Evolutionary conservation across 2,113 vertebrate genomes (phyloP).

Genomic region (Ochotona princeps): DNA sequence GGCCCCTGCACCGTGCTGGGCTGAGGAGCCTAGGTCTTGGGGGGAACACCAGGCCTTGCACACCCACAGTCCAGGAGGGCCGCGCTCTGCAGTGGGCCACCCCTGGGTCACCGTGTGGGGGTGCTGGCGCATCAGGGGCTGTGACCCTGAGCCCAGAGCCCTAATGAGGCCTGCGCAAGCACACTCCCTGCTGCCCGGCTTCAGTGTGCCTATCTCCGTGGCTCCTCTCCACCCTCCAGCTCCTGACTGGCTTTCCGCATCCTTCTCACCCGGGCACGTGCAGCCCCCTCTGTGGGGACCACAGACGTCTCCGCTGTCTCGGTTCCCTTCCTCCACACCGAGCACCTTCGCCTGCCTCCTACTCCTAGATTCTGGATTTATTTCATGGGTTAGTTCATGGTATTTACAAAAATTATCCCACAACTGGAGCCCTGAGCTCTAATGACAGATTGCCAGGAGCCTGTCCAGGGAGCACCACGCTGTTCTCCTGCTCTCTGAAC

Average conservation of each 20-base stretch:
- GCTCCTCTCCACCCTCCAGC: background rate
- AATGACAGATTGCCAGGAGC: constrained; percentile 76
- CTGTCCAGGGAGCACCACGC: constrained; percentile 63
- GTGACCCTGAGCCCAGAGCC: too few species aligned
- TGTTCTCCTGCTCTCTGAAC: constrained; percentile 34
- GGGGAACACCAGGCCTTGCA: too few species aligned
- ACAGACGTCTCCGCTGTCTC: too few species aligned
- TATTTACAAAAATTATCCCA: background rate
- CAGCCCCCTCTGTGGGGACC: too few species aligned
- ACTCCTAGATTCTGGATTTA: constrained; percentile 54
- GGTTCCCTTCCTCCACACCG: too few species aligned
- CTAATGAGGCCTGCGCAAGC: too few species aligned
- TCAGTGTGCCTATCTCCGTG: background rate
- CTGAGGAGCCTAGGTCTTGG: background rate
- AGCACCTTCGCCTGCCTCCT: background rate
- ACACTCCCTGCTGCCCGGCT: too few species aligned
- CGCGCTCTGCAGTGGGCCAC: rapidly evolving
- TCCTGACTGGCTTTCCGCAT: too few species aligned
- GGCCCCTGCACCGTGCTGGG: background rate
- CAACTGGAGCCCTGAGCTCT: constrained; percentile 75
- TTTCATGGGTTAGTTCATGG: background rate
- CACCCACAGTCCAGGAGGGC: background rate
- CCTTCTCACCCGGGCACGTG: too few species aligned
- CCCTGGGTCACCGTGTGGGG: too few species aligned
- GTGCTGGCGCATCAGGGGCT: too few species aligned